Conservation (phyloP, 2,113 vertebrate species). For the Ictalurus furcatus region DNA sequence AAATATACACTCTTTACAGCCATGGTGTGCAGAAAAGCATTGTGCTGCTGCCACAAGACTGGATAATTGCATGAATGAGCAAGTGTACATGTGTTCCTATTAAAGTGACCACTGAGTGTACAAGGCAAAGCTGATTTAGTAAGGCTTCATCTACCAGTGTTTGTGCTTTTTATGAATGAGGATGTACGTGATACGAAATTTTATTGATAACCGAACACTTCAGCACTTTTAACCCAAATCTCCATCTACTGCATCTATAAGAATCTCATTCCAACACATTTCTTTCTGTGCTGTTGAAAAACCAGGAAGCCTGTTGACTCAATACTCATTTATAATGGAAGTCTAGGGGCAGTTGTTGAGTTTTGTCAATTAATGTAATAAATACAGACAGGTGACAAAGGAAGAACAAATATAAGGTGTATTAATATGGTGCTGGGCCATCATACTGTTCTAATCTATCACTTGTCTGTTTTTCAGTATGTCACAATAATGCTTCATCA, state of each 20-base stretch:
- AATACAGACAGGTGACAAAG: not conserved
- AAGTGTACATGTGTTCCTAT: not conserved
- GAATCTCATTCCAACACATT: not conserved
- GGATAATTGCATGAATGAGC: not conserved
- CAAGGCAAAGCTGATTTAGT: not conserved
- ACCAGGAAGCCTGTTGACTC: too few relatives aligned
- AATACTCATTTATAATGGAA: not conserved
- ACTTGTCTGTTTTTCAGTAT: not conserved
- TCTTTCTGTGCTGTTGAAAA: not conserved
- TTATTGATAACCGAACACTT: not conserved
- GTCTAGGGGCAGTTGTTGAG: not conserved
- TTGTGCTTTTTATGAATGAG: not conserved
- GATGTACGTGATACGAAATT: not conserved
- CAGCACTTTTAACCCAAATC: not conserved
- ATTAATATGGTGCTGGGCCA: not conserved
- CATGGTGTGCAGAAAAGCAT: not conserved
- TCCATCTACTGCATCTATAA: not conserved
- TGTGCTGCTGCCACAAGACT: not conserved
- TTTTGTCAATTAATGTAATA: not conserved
- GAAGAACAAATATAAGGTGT: not conserved
- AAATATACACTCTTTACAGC: not conserved
- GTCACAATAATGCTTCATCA: not conserved
- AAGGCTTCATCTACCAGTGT: not conserved
- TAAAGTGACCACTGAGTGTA: not conserved
- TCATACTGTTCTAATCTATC: not conserved